phyloP scores from a whole-genome alignment of 2,113 vertebrate genomes.

The Psephotus haematonotus region DNA sequence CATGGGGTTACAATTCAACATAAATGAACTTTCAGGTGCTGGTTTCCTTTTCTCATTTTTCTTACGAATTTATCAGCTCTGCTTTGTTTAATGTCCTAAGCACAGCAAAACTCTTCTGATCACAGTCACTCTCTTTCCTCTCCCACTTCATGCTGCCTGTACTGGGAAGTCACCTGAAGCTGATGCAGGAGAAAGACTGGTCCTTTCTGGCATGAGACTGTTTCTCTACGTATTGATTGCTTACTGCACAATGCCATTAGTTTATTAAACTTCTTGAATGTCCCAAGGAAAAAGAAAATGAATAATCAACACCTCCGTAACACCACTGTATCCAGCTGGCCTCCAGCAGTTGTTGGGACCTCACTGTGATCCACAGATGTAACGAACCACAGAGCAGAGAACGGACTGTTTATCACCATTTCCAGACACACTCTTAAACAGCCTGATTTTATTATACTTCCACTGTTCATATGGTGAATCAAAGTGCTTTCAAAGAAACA shows the following conservation, averaged over 20 bases:
- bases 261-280: neutral
- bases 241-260: neutral
- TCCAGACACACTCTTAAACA: slow-evolving; percentile 62
- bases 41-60: neutral
- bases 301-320: neutral
- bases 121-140: neutral
- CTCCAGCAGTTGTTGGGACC: neutral
- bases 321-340: neutral
- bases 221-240: neutral
- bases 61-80: neutral
- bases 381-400: neutral
- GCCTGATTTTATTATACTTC: slow-evolving; percentile 57
- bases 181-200: neutral
- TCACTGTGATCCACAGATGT: neutral
- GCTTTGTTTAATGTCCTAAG: neutral
- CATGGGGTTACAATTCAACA: neutral
- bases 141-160: neutral
- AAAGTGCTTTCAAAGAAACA: slow-evolving; percentile 55
- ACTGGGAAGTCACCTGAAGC: neutral
- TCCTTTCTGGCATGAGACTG: neutral
- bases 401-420: slow-evolving; percentile 27
- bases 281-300: neutral
- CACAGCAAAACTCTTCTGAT: neutral
- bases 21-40: neutral
- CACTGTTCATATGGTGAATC: slow-evolving; percentile 30